Evolutionary conservation across 2,113 vertebrate species (phyloP).

Genomic region (Poeciliopsis turrubarensis): DNA sequence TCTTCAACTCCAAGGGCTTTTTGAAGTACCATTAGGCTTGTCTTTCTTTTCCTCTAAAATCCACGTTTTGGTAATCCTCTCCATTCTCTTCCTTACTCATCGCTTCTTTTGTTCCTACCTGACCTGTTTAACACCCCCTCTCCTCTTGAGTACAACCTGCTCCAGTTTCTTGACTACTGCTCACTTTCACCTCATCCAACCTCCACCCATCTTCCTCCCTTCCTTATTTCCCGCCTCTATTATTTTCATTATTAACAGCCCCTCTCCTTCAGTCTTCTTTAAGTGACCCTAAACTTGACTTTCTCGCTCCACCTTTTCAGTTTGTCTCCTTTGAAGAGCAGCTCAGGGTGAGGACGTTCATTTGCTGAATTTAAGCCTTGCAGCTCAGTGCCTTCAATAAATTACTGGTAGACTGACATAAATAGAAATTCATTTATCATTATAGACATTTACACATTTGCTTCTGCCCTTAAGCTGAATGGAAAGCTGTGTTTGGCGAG

Average conservation of each 20-base stretch:
- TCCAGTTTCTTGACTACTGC: slow-evolving; percentile 11
- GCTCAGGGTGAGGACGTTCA: slow-evolving; percentile 43
- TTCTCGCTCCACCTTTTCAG: slow-evolving; percentile 27
- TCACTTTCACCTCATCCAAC: slow-evolving; percentile 46
- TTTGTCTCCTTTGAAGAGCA: slow-evolving; percentile 32
- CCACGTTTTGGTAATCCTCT: slow-evolving; percentile 45
- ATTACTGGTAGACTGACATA: slow-evolving; percentile 15
- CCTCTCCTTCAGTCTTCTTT: slow-evolving; percentile 50
- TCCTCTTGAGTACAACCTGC: slow-evolving; percentile 20
- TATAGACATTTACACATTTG: not conserved
- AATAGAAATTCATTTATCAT: slow-evolving; percentile 11
- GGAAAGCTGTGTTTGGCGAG: slow-evolving; percentile 1
- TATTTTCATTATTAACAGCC: slow-evolving; percentile 43
- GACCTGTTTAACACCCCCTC: slow-evolving; percentile 43
- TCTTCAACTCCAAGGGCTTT: not conserved
- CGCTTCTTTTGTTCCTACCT: slow-evolving; percentile 51
- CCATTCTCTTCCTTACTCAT: slow-evolving; percentile 34
- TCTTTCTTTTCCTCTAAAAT: slow-evolving; percentile 38
- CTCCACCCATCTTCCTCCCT: slow-evolving; percentile 38
- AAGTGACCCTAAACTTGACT: slow-evolving; percentile 53
- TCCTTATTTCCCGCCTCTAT: slow-evolving; percentile 45
- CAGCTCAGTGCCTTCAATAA: slow-evolving; percentile 19
- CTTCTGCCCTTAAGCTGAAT: not conserved
- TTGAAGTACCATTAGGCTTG: slow-evolving; percentile 33
- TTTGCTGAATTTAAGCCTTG: slow-evolving; percentile 25